These are phyloP conservation scores for Xanthia togata DNA, from an alignment of 2,888 invertebrate species.

Conservation along the genomic window DNA sequence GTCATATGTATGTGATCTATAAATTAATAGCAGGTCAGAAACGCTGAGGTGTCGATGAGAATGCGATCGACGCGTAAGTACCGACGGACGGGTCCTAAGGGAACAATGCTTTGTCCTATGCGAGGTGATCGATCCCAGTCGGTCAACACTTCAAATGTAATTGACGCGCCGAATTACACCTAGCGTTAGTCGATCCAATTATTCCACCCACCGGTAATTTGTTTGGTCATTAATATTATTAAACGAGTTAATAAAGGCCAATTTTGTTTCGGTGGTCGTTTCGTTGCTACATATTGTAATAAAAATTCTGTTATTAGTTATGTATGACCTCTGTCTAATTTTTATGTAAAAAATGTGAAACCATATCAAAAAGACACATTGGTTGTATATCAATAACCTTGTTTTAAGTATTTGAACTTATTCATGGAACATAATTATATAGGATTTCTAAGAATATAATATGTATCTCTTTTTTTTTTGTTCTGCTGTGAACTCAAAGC, in stretches of 20 bases:
- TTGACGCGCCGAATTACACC: constrained; percentile 60
- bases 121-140: constrained; percentile 53
- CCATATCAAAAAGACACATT: not conserved
- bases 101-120: constrained; percentile 67
- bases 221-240: constrained; percentile 35
- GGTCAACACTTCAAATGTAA: constrained; percentile 64
- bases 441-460: not conserved
- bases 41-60: constrained; percentile 61
- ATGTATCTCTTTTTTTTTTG: not conserved
- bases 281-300: not conserved
- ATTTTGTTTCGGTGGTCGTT: constrained; percentile 27
- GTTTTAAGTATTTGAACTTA: not conserved
- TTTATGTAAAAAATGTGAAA: constrained; percentile 15
- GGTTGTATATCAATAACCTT: not conserved
- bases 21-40: constrained; percentile 13
- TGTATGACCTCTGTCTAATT: not conserved
- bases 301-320: not conserved
- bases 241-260: constrained; percentile 41
- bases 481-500: not conserved
- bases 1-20: constrained; percentile 15
- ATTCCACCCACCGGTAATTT: constrained; percentile 39
- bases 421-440: too few species aligned
- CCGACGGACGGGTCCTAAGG: constrained; percentile 55
- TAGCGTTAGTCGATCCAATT: constrained; percentile 38
- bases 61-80: constrained; percentile 63